Evolutionary conservation across 64 coral and sea anemone genomes (phyloP), one percentile per base, ranked within the genome.

Genomic region (Platygyra sinensis): DNA sequence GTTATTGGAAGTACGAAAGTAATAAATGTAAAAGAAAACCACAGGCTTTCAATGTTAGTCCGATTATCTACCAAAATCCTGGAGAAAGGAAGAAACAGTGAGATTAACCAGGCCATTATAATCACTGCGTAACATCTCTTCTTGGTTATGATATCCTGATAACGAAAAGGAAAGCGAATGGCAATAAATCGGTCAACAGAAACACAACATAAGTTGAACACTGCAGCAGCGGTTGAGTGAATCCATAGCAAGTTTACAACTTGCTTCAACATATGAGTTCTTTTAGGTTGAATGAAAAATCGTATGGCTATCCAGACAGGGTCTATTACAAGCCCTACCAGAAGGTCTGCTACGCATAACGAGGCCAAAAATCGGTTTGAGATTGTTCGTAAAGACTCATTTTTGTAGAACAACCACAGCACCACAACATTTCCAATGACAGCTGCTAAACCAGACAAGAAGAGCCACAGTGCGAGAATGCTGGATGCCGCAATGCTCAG

Each of bases 111-210:
- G n/a, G n/a, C n/a, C n/a, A n/a, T 27, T n/a, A 5, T 69, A 11
- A 69, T 69, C 24, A 69, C 65, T 5, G 8, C 24, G 10, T 69
- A 25, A 27, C 65, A 69, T 69, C 65, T n/a, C 10, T 69, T 7
- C 65, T 69, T 69, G 22, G 55, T 83, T 12, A 83, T 49, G 4
- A 83, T 59, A 19, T 64, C 55, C 30, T 83, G 59, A 63, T 83
- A 83, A 60, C 80, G 80, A 16, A 83, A 61, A 14, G 80, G 80
- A 83, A 61, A 61, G n/a, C 59, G 55, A 15, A 83, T 39, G 22
- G 59, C 80, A 61, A 83, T 83, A 83, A 59, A 83, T 30, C 80
- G 59, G 25, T 83, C 80, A 2, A 83, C 57, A 20, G 55, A 62
- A 4, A 83, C 80, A 10, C 55, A 36, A 18, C 55, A 83, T 32